Evolutionary conservation across 1,140 invertebrate genomes (phyloP).

Genomic region (Neodiprion fabricii): DNA sequence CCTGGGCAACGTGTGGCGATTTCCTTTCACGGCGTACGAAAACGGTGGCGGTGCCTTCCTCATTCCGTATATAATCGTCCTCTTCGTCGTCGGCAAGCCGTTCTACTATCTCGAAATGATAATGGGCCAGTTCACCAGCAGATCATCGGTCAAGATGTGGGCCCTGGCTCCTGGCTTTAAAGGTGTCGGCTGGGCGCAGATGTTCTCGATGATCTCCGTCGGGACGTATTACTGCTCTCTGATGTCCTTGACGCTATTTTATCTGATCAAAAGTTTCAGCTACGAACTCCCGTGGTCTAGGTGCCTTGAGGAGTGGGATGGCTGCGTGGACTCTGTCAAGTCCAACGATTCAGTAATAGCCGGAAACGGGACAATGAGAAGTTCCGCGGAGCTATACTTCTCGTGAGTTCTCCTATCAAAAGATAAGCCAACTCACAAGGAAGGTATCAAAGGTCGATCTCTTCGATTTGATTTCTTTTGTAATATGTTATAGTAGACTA

Average conservation of each 20-base stretch:
- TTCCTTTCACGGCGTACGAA: constrained; percentile 85
- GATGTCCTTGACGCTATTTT: constrained; percentile 81
- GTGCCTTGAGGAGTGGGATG: constrained; percentile 70
- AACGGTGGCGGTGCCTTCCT: constrained; percentile 87
- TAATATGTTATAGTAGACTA: too few relatives aligned
- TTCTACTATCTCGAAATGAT: constrained; percentile 91
- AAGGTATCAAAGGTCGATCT: background rate
- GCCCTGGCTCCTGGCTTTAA: constrained; percentile 63
- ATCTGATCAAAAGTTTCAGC: constrained; percentile 72
- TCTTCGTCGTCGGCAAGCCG: constrained; percentile 86
- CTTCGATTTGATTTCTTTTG: too few relatives aligned
- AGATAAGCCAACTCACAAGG: constrained; percentile 4
- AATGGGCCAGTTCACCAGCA: constrained; percentile 82
- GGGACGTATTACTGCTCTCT: constrained; percentile 83
- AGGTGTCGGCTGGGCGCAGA: constrained; percentile 83
- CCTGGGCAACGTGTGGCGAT: constrained; percentile 89
- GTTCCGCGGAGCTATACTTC: constrained; percentile 70
- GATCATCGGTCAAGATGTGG: constrained; percentile 75
- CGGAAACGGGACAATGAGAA: constrained; percentile 45
- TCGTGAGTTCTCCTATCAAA: constrained; percentile 55
- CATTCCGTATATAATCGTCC: constrained; percentile 86
- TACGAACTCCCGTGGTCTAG: constrained; percentile 71
- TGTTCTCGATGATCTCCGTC: constrained; percentile 74
- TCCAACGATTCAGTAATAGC: constrained; percentile 44
- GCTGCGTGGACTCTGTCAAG: constrained; percentile 47